A percentile compares a stretch with the other conserved stretches of the same genome.
Evolutionary conservation across 2,888 invertebrate genomes (phyloP).

Genomic region (Ethmia dodecea): DNA sequence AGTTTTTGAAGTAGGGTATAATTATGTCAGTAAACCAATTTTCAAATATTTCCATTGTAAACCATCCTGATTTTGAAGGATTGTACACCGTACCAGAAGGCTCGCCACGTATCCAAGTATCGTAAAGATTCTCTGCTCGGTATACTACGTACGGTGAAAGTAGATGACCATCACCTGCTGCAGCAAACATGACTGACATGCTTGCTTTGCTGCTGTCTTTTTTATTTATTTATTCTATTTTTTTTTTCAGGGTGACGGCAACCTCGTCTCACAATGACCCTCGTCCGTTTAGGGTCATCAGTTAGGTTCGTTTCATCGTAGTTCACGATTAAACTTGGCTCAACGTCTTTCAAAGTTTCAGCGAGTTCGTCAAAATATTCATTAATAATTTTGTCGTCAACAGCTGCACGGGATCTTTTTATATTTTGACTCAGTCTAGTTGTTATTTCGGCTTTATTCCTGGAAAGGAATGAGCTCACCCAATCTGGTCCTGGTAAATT

Average conservation of each 20-base stretch:
- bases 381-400: conserved; percentile 1
- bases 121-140: conserved; percentile 16
- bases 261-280: conserved; percentile 10
- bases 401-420: conserved; percentile 3
- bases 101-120: conserved; percentile 14
- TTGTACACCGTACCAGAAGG: conserved; percentile 15
- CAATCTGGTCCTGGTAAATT: conserved; percentile 8
- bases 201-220: conserved; percentile 15
- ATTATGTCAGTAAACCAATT: conserved; percentile 14
- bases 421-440: conserved; percentile 4
- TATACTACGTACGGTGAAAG: conserved; percentile 17
- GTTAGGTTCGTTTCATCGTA: conserved; percentile 19
- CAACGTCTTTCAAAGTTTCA: conserved; percentile 6
- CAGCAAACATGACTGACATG: conserved; percentile 17
- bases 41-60: conserved; percentile 15
- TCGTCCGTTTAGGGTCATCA: conserved; percentile 17
- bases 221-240: conserved; percentile 16
- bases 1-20: conserved; percentile 5
- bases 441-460: conserved; percentile 2
- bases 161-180: conserved; percentile 13
- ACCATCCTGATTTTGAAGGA: conserved; percentile 16
- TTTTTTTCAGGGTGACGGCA: conserved; percentile 13
- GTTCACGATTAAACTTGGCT: conserved; percentile 14
- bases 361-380: conserved; percentile 6
- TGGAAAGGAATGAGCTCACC: conserved; percentile 1